Evolutionary conservation across 2,888 invertebrate species (phyloP), one percentile per base, ranked within the genome.

Genomic region (Epinotia ramella): DNA sequence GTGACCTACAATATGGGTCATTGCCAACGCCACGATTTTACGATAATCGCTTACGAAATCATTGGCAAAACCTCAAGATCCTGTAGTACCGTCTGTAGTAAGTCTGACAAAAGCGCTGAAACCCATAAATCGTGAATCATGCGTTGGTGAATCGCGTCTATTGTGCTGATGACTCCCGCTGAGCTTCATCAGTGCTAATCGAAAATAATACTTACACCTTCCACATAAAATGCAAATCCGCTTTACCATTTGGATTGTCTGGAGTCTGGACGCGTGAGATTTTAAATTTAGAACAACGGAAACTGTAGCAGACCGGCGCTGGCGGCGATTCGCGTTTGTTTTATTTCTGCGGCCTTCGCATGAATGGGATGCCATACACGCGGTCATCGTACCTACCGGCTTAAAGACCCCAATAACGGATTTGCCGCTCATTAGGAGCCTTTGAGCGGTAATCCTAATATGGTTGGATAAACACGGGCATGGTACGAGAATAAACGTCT

Each of bases 41-140:
- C 92, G 93, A 92, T 92, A 88, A 93, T 89, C 90, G 86, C 86
- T 84, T 86, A 90, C 90, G 87, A 90, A 92, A 91, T 84, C 88
- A 92, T 93, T 94, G 94, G 94, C 94, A 94, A 90, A 93, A 92
- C 91, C 91, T 93, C 94, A 94, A 94, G 88, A 89, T 86, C 83
- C 86, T 77, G 83, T 86, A 87, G 86, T 86, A 82, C 83, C 87
- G 93, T 94, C 94, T 94, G 93, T 94, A 93, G 94, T 92, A 90
- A 82, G 94, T 94, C 94, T 92, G 87, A 89, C 87, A 88, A 87
- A 83, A 85, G 84, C 80, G 79, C 80, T 79, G 79, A 81, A 80
- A 75, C 75, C 78, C 77, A 74, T 76, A 79, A 77, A 77, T 78
- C 78, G 87, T 91, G 92, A 92, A 86, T 92, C 92, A 91, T 85